These are phyloP conservation scores for Drosophila meridiana DNA, from an alignment of 2,888 invertebrate species.

Conservation along the genomic window DNA sequence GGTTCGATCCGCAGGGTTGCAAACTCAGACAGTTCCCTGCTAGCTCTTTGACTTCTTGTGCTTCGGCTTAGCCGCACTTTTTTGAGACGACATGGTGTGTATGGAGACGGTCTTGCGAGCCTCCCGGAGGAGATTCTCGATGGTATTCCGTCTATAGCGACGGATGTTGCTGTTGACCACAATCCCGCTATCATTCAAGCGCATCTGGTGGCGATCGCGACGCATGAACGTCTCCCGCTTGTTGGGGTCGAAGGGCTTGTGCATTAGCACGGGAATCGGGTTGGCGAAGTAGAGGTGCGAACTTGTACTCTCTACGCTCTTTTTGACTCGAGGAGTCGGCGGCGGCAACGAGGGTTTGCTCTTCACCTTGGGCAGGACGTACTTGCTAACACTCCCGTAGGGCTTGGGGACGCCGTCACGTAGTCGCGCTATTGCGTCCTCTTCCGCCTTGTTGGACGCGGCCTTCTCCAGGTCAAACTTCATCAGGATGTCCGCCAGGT, in stretches of 20 bases:
- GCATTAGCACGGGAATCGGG: not conserved
- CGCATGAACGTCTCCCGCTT: not conserved
- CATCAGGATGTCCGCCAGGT: not conserved
- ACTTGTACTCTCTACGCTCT: too few species aligned
- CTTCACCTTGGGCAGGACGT: too few species aligned
- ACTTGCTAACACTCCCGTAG: rapidly evolving
- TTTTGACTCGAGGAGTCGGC: too few species aligned
- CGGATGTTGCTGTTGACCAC: not conserved
- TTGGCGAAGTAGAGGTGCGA: not conserved
- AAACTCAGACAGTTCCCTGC: not conserved
- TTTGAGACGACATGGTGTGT: not conserved
- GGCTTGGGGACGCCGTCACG: not conserved
- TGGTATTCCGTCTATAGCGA: not conserved
- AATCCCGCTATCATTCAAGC: not conserved
- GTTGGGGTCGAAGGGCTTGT: not conserved
- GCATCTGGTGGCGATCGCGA: rapidly evolving
- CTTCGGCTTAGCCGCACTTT: too few species aligned
- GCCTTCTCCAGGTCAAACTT: not conserved
- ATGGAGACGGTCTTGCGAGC: not conserved
- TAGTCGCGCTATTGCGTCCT: too few species aligned
- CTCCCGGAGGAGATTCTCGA: not conserved
- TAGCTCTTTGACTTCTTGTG: not conserved
- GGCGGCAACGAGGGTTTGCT: too few species aligned
- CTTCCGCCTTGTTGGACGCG: rapidly evolving
- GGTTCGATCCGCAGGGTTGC: not conserved